Conservation (phyloP, 2,113 vertebrate genomes). For the Anthoscopus minutus region DNA sequence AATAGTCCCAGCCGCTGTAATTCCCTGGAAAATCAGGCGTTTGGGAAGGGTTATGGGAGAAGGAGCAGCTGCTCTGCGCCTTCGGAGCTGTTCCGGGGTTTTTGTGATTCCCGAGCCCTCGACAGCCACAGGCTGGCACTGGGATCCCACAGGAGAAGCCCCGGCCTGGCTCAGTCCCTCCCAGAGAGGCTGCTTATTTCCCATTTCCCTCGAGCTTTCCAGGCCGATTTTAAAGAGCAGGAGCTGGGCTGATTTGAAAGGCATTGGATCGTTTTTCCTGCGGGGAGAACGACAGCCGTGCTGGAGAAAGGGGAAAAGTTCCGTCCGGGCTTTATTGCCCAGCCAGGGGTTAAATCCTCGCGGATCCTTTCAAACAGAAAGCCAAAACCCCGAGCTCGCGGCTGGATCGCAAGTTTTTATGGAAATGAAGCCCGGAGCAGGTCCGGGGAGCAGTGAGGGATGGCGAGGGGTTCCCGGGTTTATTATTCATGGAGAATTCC, state of each 20-base stretch:
- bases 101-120: fast-evolving
- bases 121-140: fast-evolving
- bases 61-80: background rate
- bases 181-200: fast-evolving
- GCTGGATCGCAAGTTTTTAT: background rate
- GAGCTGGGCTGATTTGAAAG: background rate
- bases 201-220: background rate
- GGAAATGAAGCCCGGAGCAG: background rate
- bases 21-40: background rate
- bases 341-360: background rate
- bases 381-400: fast-evolving
- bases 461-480: fast-evolving
- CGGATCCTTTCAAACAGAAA: background rate
- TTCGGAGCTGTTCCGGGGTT: fast-evolving
- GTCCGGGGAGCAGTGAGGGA: background rate
- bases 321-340: fast-evolving
- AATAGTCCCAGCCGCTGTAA: fast-evolving
- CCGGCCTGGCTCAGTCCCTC: background rate
- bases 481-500: background rate
- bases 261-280: background rate
- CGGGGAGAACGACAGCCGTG: background rate
- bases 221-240: background rate
- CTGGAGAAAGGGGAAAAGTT: background rate
- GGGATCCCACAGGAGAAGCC: background rate
- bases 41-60: fast-evolving